phyloP scores from a whole-genome alignment of 2,113 vertebrate species.

The Natator depressus region DNA sequence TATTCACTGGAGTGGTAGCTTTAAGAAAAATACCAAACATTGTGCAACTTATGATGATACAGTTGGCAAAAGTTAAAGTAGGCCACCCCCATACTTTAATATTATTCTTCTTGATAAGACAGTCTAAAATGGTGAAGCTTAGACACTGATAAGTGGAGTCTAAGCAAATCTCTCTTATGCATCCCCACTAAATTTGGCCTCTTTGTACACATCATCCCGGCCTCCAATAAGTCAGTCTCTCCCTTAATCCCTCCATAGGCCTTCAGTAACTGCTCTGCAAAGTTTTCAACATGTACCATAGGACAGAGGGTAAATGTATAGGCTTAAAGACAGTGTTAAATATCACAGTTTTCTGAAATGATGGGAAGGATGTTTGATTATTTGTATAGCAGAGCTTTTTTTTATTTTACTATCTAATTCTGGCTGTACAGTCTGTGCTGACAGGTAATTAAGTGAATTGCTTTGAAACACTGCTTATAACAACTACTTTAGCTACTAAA shows the following conservation, averaged over 20 bases:
- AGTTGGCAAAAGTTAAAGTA: neutral
- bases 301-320: neutral
- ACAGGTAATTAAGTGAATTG: neutral
- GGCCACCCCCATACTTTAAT: neutral
- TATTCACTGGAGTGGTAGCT: neutral
- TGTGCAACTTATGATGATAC: neutral
- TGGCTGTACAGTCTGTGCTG: neutral
- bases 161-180: neutral
- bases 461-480: neutral
- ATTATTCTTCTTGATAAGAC: neutral
- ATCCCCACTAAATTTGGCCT: neutral
- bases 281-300: neutral
- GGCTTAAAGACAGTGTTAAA: neutral
- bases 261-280: neutral
- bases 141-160: neutral
- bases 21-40: neutral
- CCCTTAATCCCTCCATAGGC: neutral
- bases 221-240: neutral
- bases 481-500: neutral
- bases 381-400: neutral
- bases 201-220: neutral
- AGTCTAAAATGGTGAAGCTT: neutral
- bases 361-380: neutral
- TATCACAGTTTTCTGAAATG: neutral
- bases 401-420: neutral